Conservation (phyloP, 2,797 vertebrate genomes). For the Bryconaethiops microstoma region DNA sequence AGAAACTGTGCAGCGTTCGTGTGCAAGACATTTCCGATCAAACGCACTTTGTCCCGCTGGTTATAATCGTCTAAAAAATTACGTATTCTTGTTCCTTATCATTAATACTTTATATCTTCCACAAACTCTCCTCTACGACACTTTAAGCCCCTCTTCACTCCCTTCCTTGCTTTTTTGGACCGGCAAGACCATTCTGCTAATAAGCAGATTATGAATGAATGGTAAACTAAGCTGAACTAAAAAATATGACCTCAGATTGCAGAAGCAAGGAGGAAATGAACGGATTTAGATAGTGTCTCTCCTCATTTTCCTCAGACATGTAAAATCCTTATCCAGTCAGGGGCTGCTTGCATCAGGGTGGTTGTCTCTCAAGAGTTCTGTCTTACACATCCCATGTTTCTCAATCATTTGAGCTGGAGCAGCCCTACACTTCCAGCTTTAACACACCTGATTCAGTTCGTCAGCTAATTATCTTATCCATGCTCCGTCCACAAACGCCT, state of each 20-base stretch:
- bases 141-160: conserved; percentile 8
- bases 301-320: conserved; percentile 22
- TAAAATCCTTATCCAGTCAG: conserved; percentile 16
- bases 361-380: conserved; percentile 10
- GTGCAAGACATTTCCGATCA: background rate
- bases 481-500: background rate
- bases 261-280: conserved; percentile 25
- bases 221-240: background rate
- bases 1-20: background rate
- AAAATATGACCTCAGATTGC: conserved; percentile 30
- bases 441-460: background rate
- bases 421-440: background rate
- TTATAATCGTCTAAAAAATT: background rate
- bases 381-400: background rate
- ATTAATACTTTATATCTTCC: background rate
- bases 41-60: background rate
- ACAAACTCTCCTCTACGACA: background rate
- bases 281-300: conserved; percentile 35
- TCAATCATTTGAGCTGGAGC: background rate
- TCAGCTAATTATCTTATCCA: background rate
- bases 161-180: conserved; percentile 21
- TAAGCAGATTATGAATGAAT: conserved; percentile 27
- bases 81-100: background rate
- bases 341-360: background rate
- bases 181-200: background rate